These are phyloP conservation scores for Trachurus trachurus DNA, from an alignment of 2,797 vertebrate species.

Conservation along the genomic window DNA sequence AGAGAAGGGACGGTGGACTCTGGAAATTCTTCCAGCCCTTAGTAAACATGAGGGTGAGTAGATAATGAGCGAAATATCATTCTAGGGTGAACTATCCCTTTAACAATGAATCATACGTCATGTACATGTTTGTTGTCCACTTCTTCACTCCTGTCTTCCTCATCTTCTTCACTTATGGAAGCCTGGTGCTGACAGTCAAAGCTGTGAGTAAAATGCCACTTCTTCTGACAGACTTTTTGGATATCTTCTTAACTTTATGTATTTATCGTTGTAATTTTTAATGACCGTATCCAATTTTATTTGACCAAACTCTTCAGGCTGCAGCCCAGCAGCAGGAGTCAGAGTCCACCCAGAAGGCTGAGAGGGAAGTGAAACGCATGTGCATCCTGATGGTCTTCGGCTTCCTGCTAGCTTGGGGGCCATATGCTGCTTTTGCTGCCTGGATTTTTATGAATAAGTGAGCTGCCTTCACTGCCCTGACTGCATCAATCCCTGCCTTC, in stretches of 20 bases:
- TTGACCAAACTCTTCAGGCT: constrained; percentile 74
- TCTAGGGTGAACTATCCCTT: too few relatives aligned
- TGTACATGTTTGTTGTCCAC: constrained; percentile 87
- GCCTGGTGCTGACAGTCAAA: constrained; percentile 88
- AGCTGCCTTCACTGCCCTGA: constrained; percentile 83
- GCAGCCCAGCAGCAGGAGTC: constrained; percentile 91
- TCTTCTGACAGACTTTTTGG: constrained; percentile 70
- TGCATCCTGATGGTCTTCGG: constrained; percentile 90
- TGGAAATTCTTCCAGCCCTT: too few relatives aligned
- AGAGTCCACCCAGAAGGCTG: constrained; percentile 89
- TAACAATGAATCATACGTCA: constrained; percentile 88
- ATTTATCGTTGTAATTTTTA: too few relatives aligned
- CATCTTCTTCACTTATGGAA: constrained; percentile 89
- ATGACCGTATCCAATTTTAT: too few relatives aligned
- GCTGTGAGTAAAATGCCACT: constrained; percentile 76
- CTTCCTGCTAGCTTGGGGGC: constrained; percentile 88
- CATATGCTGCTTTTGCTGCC: constrained; percentile 88
- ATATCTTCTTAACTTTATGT: too few relatives aligned
- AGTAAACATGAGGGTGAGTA: too few relatives aligned
- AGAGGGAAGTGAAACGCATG: constrained; percentile 91
- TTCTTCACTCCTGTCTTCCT: constrained; percentile 80
- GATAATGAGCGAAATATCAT: too few relatives aligned
- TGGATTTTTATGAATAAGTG: constrained; percentile 90
- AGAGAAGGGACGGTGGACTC: too few relatives aligned
- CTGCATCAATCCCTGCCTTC: constrained; percentile 89